Evolutionary conservation across 2,113 vertebrate species (phyloP), one percentile per base, ranked within the genome.

Genomic region (Corvus cornix): DNA sequence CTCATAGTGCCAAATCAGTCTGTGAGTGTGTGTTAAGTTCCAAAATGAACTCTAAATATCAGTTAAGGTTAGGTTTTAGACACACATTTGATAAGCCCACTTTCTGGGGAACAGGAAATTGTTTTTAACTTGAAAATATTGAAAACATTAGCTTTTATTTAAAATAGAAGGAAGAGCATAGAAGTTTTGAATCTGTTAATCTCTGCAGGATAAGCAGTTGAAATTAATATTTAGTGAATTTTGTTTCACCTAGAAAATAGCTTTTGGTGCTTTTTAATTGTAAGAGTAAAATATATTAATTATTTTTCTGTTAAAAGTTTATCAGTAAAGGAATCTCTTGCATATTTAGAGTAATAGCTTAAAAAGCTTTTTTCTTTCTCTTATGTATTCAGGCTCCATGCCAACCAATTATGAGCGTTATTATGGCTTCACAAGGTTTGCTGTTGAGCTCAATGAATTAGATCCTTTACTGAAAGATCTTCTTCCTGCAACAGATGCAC

Each of bases 401-500:
- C 99, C 99, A 88, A 99, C 99, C 90, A 99, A 99, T 97, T 99
- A 99, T 58, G 99, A 99, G 96, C 98, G 99, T 70, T 99, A 99
- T 95, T 99, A 99, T 20, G 99, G 99, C 96, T 99, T 99, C 98
- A 99, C 99, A 9, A 98, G 99, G 94, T 99, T 99, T 96, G 99
- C 99, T 84, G 98, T 99, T 93, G 99, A 99, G 95, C 98, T 99
- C 74, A 99, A 99, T 77, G 99, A 99, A 95, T 98, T 99, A 92
- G 99, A 99, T 97, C 99, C 99, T 10, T 98, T 99, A 76, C 89
- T 99, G 75, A 99, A 99, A 97, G 99, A 99, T 48, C 98, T 99
- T 90, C 98, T 99, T 95, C 99, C 99, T 31, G 96, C 98, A 7
- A 99, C 99, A 44, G 99, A 99, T 55, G 99, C 99, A 15, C 98